These are phyloP conservation scores for Lycopodina hypogea DNA, from an alignment of 37 sponge, comb jelly and placozoan species.

Conservation along the genomic window DNA sequence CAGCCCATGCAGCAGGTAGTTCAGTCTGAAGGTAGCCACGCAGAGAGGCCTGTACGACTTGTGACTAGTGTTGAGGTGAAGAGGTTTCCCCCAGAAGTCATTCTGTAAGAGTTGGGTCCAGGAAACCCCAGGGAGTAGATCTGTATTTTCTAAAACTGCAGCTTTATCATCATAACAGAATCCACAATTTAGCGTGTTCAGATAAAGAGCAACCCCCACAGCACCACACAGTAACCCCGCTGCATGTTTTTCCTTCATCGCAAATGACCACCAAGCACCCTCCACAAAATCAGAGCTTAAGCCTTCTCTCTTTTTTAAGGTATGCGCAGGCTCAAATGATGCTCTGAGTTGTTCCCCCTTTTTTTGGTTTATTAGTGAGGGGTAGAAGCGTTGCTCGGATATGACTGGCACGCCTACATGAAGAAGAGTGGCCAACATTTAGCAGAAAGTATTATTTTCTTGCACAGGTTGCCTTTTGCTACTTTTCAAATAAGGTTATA, in stretches of 20 bases:
- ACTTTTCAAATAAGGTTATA: too few species aligned
- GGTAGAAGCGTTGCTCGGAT: too few species aligned
- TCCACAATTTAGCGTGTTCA: constrained; percentile 69
- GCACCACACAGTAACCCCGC: neutral
- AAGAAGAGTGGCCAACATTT: too few species aligned
- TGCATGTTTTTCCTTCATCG: neutral
- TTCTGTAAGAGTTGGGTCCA: constrained; percentile 68
- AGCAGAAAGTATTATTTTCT: too few species aligned
- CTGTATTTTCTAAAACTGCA: constrained; percentile 76
- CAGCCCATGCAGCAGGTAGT: constrained; percentile 78
- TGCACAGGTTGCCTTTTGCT: too few species aligned
- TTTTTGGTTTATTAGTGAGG: too few species aligned
- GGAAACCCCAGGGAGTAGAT: constrained; percentile 44
- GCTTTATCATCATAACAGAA: constrained; percentile 88
- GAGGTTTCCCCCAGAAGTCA: constrained; percentile 97
- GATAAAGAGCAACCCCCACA: constrained; percentile 33
- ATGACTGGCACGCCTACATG: too few species aligned
- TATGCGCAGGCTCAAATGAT: too few species aligned
- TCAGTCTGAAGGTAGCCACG: constrained; percentile 84
- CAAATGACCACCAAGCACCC: too few species aligned
- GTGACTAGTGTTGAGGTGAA: constrained; percentile 71
- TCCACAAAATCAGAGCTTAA: too few species aligned
- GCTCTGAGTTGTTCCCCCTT: too few species aligned
- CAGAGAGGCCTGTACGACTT: constrained; percentile 92
- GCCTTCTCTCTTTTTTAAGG: too few species aligned